Percentiles rank a stretch among this genome's conserved stretches.
phyloP scores from a whole-genome alignment of 2,113 vertebrate species.

The Lagopus leucura region DNA sequence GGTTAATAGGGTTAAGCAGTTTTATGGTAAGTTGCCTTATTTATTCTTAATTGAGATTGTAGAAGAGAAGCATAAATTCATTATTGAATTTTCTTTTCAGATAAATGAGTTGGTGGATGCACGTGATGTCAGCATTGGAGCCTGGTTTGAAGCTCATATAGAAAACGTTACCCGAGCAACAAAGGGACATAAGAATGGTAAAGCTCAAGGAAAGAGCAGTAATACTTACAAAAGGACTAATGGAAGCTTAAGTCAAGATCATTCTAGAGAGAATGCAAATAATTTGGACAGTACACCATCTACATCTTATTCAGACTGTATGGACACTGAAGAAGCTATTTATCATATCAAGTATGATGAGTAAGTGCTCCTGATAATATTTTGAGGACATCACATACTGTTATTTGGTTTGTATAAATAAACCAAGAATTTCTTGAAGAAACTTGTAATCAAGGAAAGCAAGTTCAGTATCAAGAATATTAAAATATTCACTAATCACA shows the following conservation, averaged over 20 bases:
- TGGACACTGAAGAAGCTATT: constrained; percentile 85
- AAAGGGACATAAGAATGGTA: constrained; percentile 87
- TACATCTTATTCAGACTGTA: constrained; percentile 89
- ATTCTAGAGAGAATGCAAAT: constrained; percentile 85
- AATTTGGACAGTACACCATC: constrained; percentile 88
- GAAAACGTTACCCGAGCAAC: constrained; percentile 87
- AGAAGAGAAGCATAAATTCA: constrained; percentile 38
- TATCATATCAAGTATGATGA: constrained; percentile 99
- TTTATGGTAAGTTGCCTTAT: not conserved
- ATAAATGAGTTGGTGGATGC: constrained; percentile 99
- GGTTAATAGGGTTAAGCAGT: not conserved
- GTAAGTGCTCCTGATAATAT: constrained; percentile 88
- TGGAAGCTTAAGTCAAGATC: constrained; percentile 86
- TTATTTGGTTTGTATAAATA: constrained; percentile 69
- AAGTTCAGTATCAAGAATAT: constrained; percentile 56
- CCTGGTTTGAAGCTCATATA: constrained; percentile 97
- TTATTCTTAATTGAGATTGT: not conserved
- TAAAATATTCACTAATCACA: not conserved
- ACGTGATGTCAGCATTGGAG: constrained; percentile 92
- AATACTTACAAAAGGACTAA: constrained; percentile 92
- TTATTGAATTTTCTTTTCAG: constrained; percentile 79
- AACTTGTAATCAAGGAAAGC: constrained; percentile 48
- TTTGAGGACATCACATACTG: constrained; percentile 73
- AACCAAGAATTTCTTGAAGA: constrained; percentile 63
- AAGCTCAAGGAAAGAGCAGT: constrained; percentile 86